phyloP scores from a whole-genome alignment of 2,113 vertebrate genomes.

The Caranx ignobilis region DNA sequence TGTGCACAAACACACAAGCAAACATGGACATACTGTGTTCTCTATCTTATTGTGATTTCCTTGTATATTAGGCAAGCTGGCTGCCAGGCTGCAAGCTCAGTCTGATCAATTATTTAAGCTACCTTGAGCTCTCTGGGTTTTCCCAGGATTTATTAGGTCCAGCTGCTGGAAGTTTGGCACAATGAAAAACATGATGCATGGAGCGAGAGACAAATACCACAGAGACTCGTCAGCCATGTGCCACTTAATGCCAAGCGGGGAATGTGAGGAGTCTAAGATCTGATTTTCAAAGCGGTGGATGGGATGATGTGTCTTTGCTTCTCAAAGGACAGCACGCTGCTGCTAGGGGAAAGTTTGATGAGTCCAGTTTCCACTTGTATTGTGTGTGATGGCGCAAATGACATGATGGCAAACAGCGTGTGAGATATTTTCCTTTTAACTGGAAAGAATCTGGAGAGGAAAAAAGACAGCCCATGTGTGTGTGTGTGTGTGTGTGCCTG shows the following conservation, averaged over 20 bases:
- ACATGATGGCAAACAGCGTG: constrained; percentile 43
- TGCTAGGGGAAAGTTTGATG: constrained; percentile 36
- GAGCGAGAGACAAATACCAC: constrained; percentile 59
- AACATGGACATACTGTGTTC: constrained; percentile 55
- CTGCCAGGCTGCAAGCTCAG: constrained; percentile 70
- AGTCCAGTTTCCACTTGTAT: constrained; percentile 29
- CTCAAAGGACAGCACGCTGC: constrained; percentile 24
- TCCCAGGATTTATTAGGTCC: constrained; percentile 78
- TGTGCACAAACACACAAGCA: constrained; percentile 43
- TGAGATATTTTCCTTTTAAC: constrained; percentile 58
- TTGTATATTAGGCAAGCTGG: constrained; percentile 74
- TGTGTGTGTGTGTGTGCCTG: constrained; percentile 29
- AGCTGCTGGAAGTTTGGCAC: constrained; percentile 74
- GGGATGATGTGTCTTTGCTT: constrained; percentile 51
- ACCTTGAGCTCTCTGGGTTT: constrained; percentile 77
- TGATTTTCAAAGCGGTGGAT: constrained; percentile 42
- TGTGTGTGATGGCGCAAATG: constrained; percentile 24
- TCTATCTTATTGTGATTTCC: constrained; percentile 74
- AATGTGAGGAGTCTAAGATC: constrained; percentile 39
- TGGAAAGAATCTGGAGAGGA: constrained; percentile 37
- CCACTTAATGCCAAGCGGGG: constrained; percentile 60
- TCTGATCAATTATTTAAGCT: constrained; percentile 82
- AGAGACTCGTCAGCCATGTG: constrained; percentile 64
- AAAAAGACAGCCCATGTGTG: constrained; percentile 4
- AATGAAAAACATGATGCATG: constrained; percentile 66